phyloP scores from a whole-genome alignment of 2,888 invertebrate species.

The Pachycephus smyrnensis region DNA sequence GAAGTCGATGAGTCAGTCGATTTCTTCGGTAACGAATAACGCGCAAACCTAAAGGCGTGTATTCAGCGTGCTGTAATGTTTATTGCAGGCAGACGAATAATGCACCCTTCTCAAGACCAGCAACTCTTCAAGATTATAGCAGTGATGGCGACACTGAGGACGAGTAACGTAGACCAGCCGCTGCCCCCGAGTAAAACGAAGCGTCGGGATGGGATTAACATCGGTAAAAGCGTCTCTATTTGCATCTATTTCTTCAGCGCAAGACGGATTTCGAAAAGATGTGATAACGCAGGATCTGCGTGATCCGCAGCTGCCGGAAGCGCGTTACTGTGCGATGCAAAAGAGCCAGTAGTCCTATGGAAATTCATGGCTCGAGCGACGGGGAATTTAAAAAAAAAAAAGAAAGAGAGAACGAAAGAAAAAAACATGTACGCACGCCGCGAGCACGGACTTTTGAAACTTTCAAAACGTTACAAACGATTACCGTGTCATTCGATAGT shows the following conservation, averaged over 20 bases:
- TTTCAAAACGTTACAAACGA: constrained; percentile 27
- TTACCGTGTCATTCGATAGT: constrained; percentile 32
- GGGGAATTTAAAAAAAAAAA: constrained; percentile 13
- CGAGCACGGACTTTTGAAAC: constrained; percentile 32
- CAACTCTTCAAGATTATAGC: constrained; percentile 79
- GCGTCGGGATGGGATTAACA: constrained; percentile 1
- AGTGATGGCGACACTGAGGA: constrained; percentile 94
- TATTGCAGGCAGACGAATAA: constrained; percentile 68
- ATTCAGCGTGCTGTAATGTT: constrained; percentile 7
- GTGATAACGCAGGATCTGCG: constrained; percentile 28
- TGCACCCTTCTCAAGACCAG: constrained; percentile 70
- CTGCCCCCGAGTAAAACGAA: constrained; percentile 8
- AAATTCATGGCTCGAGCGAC: neutral
- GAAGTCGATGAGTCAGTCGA: neutral
- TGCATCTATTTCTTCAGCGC: constrained; percentile 23
- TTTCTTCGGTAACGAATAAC: neutral
- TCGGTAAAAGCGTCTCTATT: constrained; percentile 22
- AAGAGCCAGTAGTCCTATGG: neutral
- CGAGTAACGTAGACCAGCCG: constrained; percentile 73
- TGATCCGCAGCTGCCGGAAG: constrained; percentile 20
- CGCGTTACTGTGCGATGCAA: neutral
- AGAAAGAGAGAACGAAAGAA: constrained; percentile 7
- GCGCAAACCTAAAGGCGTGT: neutral
- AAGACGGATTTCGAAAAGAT: constrained; percentile 13
- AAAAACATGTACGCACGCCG: constrained; percentile 18